Percentiles rank a stretch among this genome's conserved stretches.
phyloP scores from a whole-genome alignment of 2,797 vertebrate species.

The Chrysocyon brachyurus region DNA sequence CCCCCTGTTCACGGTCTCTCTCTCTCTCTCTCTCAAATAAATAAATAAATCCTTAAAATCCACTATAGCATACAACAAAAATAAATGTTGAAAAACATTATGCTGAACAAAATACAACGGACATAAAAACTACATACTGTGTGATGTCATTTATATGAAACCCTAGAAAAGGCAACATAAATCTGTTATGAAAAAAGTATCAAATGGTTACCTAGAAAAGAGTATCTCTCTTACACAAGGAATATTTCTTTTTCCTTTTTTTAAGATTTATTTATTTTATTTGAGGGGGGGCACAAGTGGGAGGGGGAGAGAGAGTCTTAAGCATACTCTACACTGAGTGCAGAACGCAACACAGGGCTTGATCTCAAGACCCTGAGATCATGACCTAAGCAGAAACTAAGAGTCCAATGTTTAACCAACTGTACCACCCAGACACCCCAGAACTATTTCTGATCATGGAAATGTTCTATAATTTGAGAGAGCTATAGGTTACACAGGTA shows the following conservation, averaged over 20 bases:
- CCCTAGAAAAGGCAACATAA: neutral
- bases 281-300: neutral
- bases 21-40: neutral
- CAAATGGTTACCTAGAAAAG: neutral
- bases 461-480: neutral
- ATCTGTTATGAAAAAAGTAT: neutral
- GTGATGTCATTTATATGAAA: neutral
- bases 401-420: neutral
- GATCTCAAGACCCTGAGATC: neutral
- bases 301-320: neutral
- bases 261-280: neutral
- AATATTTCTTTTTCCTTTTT: neutral
- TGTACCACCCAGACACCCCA: neutral
- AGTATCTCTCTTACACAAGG: neutral
- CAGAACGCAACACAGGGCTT: neutral
- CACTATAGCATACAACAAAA: neutral
- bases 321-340: neutral
- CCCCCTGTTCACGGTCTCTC: neutral
- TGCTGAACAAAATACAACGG: neutral
- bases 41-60: neutral
- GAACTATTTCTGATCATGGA: neutral
- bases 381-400: neutral
- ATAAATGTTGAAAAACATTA: conserved; percentile 12
- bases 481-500: neutral
- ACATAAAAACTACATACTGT: neutral